These are phyloP conservation scores for Xenops minutus DNA, from an alignment of 2,797 vertebrate species.

Conservation along the genomic window DNA sequence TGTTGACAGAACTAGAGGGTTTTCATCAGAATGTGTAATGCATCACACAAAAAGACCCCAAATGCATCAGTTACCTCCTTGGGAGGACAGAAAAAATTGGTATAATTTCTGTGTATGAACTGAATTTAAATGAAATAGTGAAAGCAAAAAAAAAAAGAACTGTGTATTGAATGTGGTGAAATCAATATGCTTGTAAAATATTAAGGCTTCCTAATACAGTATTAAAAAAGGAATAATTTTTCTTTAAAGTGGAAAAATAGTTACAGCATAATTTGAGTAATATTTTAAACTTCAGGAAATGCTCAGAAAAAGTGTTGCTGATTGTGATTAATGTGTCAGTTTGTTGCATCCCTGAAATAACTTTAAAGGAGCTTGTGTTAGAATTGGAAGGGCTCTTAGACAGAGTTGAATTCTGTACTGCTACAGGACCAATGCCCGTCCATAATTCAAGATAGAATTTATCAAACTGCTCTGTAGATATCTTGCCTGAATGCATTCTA, in stretches of 20 bases:
- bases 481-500: background rate
- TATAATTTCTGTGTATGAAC: background rate
- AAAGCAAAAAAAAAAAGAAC: background rate
- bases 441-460: background rate
- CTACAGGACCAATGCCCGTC: background rate
- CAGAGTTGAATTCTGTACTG: background rate
- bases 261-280: background rate
- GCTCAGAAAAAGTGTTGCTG: background rate
- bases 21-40: accelerated
- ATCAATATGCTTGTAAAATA: background rate
- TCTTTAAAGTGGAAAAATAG: background rate
- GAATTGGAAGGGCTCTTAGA: background rate
- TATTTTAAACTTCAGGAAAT: background rate
- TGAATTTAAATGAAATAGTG: background rate
- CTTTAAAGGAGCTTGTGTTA: background rate
- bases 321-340: background rate
- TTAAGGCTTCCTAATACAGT: background rate
- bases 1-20: background rate
- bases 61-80: background rate
- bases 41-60: background rate
- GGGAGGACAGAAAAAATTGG: background rate
- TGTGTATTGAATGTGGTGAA: background rate
- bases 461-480: background rate
- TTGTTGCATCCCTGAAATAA: background rate
- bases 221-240: background rate